phyloP scores from a whole-genome alignment of 1,140 invertebrate species.

The Ostrea edulis region DNA sequence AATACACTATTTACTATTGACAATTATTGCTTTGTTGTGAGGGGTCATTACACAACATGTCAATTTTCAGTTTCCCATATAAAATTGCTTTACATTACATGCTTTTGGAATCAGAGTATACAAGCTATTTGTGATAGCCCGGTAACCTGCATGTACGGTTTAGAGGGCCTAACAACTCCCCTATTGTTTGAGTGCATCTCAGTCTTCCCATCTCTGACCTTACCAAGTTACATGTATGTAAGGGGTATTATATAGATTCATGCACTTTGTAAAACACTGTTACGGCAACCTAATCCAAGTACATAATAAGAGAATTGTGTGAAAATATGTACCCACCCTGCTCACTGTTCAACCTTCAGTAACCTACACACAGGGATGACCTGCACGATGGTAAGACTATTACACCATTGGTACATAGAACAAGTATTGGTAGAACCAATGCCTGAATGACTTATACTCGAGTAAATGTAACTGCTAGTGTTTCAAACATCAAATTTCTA shows the following conservation, averaged over 20 bases:
- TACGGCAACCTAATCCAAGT: neutral
- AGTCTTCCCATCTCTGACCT: constrained; percentile 3
- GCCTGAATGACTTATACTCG: too few species aligned
- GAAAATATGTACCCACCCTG: constrained; percentile 1
- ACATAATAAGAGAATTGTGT: constrained; percentile 3
- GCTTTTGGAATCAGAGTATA: constrained; percentile 17
- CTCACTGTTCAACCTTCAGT: neutral
- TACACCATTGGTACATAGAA: too few species aligned
- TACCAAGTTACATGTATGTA: constrained; percentile 29
- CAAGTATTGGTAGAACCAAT: too few species aligned
- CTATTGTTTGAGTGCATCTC: constrained; percentile 7
- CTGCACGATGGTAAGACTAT: too few species aligned
- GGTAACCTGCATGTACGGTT: neutral
- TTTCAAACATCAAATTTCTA: too few species aligned
- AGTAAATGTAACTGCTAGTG: too few species aligned
- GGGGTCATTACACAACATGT: constrained; percentile 4
- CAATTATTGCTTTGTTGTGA: constrained; percentile 15
- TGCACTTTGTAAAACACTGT: constrained; percentile 9
- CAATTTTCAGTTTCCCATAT: constrained; percentile 17
- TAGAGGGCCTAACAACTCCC: neutral
- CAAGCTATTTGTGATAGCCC: constrained; percentile 23
- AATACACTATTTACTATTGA: constrained; percentile 19
- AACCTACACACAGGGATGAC: too few species aligned
- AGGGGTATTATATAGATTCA: neutral
- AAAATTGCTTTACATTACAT: constrained; percentile 30